Evolutionary conservation across 2,113 vertebrate genomes (phyloP).

Genomic region (Anhinga rufa): DNA sequence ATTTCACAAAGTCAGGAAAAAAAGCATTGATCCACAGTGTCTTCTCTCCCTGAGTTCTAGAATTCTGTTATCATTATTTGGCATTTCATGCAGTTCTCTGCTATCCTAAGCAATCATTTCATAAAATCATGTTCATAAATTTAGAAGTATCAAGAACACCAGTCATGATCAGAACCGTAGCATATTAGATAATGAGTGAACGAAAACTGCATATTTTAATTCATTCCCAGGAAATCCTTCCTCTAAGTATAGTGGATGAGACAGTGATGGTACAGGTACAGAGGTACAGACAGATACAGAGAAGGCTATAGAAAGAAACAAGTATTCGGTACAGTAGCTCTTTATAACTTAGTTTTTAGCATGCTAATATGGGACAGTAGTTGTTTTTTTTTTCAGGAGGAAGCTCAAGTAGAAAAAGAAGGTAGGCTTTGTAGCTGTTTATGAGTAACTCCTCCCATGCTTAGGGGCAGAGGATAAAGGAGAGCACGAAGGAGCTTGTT

Average conservation of each 20-base stretch:
- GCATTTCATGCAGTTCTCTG: not conserved
- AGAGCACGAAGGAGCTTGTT: constrained; percentile 33
- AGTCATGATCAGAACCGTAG: not conserved
- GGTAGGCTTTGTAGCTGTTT: not conserved
- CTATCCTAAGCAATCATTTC: not conserved
- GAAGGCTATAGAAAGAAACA: not conserved
- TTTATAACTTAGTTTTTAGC: not conserved
- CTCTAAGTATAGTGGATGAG: not conserved
- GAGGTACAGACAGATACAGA: not conserved
- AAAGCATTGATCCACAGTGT: not conserved
- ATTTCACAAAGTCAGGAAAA: not conserved
- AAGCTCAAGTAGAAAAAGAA: not conserved
- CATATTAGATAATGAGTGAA: not conserved
- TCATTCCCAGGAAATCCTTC: not conserved
- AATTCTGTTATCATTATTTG: not conserved
- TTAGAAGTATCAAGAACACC: not conserved
- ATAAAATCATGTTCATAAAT: not conserved
- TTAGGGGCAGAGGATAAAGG: constrained; percentile 3
- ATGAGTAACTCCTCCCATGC: constrained; percentile 30
- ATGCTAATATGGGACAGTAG: not conserved
- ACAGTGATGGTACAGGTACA: not conserved
- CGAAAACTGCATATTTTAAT: not conserved
- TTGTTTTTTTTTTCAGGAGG: not conserved
- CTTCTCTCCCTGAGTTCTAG: not conserved
- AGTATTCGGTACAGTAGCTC: not conserved